Base-by-base conservation (phyloP, 2,113 vertebrate genomes). In the Malurus alboscapulatus region DNA sequence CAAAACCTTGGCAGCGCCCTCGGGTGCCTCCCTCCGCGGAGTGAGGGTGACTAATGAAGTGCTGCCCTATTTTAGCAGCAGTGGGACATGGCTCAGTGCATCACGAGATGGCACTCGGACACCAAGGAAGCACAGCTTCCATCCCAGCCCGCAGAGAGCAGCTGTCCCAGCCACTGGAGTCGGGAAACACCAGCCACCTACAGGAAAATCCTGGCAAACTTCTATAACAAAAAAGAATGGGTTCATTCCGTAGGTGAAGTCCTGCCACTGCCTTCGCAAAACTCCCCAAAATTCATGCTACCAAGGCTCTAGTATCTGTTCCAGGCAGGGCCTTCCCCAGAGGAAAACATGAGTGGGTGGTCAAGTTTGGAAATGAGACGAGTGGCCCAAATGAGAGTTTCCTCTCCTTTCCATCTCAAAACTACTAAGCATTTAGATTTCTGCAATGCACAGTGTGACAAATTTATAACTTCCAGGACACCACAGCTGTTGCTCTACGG, bases 261-360 rank as follows among this genome's bases (percentile, higher is more conserved):
- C 95, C 94, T 4, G 10, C 44, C 72, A 40, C 42, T 79, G 25
- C 68, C 63, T 36, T 57, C 62, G 50, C 79, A 94, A 94, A 91
- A 71, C 8, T 65, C 94, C 94, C 90, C 67, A 32, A 78, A 91
- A 91, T 86, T 94, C 82, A 75, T 86, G 68, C 90, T 94, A 90
- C 82, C 93, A 57, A 67, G 75, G 59, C 42, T 91, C 38, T 88
- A 34, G 91, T 86, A 88, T 94, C 89, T 96, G 93, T 95, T 95
- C 96, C 94, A 94, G 95, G 83, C 9, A 63, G 91, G 93, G 91
- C 85, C 87, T 94, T 94, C 87, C 96, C 93, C 91, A 17, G 78
- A 90, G 75, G 81, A 94, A 92, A 94, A 87, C 68, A 66, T 36
- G 87, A 93, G 82, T 91, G 72, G 55, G 82, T 81, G 82, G 72